These are phyloP conservation scores for Agrochola lychnidis DNA, from an alignment of 2,888 invertebrate genomes.

Conservation along the genomic window DNA sequence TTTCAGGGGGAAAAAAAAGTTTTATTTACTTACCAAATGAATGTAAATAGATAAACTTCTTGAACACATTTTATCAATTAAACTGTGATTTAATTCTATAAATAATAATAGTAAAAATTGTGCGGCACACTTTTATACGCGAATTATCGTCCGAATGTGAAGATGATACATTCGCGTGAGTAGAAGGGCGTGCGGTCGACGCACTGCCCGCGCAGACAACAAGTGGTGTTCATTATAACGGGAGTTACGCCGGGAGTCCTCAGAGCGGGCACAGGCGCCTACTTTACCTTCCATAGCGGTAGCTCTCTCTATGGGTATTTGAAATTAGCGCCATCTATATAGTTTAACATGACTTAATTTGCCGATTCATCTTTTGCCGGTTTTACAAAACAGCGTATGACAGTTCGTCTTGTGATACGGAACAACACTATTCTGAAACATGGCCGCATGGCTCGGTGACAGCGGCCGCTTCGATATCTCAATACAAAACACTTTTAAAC, in stretches of 20 bases:
- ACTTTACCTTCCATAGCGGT: conserved; percentile 75
- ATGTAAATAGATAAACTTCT: conserved; percentile 80
- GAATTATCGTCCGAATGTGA: conserved; percentile 83
- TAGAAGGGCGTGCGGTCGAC: conserved; percentile 89
- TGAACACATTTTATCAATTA: conserved; percentile 82
- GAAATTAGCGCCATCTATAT: conserved; percentile 81
- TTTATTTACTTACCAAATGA: conserved; percentile 82
- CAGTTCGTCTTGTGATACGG: conserved; percentile 47
- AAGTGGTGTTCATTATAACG: conserved; percentile 89
- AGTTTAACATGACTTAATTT: conserved; percentile 36
- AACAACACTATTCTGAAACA: conserved; percentile 76
- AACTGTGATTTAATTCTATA: conserved; percentile 74
- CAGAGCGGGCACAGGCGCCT: conserved; percentile 80
- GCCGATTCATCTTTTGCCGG: conserved; percentile 66
- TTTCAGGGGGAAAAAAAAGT: background rate
- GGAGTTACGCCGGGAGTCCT: conserved; percentile 88
- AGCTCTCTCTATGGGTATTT: conserved; percentile 72
- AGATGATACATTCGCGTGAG: conserved; percentile 88
- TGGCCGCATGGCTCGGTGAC: conserved; percentile 86
- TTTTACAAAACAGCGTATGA: conserved; percentile 57
- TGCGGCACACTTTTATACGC: conserved; percentile 83
- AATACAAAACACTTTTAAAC: conserved; percentile 57
- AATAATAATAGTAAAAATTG: conserved; percentile 70
- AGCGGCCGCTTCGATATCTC: conserved; percentile 71
- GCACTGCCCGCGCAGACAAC: conserved; percentile 90